Evolutionary conservation across 2,888 invertebrate species (phyloP).

Genomic region (Glyphotaelius pellucidus): DNA sequence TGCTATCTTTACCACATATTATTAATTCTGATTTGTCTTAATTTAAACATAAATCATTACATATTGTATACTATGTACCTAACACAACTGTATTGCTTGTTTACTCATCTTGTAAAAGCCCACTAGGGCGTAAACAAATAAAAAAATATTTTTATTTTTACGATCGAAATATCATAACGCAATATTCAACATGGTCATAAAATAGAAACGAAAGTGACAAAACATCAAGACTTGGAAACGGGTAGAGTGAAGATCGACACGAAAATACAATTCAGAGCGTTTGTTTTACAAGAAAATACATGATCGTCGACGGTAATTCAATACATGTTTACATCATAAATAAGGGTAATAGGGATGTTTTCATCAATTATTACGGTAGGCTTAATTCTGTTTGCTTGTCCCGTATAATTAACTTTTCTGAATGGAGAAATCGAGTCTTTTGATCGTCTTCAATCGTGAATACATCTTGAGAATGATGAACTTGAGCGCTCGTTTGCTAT

Average conservation of each 20-base stretch:
- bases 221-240: too few relatives aligned
- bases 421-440: neutral
- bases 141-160: neutral
- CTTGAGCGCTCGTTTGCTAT: neutral
- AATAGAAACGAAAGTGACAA: neutral
- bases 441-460: neutral
- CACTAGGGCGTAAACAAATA: too few relatives aligned
- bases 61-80: too few relatives aligned
- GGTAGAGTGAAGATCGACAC: neutral
- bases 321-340: neutral
- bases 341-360: neutral
- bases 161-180: conserved; percentile 10
- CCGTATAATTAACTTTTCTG: conserved; percentile 5
- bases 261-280: neutral
- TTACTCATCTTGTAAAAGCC: too few relatives aligned
- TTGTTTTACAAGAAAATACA: neutral
- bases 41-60: too few relatives aligned
- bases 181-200: conserved; percentile 1
- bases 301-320: neutral
- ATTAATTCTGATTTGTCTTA: too few relatives aligned
- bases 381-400: neutral
- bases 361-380: conserved; percentile 3
- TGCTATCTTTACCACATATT: too few relatives aligned
- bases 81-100: too few relatives aligned
- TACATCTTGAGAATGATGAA: neutral